phyloP scores from a whole-genome alignment of 2,888 invertebrate genomes.

The Plemyria rubiginata region DNA sequence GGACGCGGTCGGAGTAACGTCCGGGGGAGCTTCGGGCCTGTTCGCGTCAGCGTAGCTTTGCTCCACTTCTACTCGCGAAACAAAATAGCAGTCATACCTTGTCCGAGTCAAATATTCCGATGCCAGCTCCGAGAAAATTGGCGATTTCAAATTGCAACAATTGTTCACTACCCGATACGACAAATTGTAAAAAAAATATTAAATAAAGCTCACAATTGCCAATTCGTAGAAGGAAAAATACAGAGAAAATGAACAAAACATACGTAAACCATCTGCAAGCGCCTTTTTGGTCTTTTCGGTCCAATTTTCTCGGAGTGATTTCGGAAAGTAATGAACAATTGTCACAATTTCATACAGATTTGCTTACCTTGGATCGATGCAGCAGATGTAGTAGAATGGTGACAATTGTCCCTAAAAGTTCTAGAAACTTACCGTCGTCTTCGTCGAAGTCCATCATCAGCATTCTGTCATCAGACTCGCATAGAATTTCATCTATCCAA shows the following conservation, averaged over 20 bases:
- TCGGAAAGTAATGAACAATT: conserved; percentile 56
- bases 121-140: conserved; percentile 52
- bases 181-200: not conserved
- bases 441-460: conserved; percentile 81
- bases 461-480: conserved; percentile 78
- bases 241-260: too few relatives aligned
- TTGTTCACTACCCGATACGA: conserved; percentile 49
- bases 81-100: conserved; percentile 37
- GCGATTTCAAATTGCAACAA: conserved; percentile 56
- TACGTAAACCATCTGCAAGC: not conserved
- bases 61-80: conserved; percentile 67
- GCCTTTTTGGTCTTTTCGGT: not conserved
- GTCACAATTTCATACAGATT: conserved; percentile 59
- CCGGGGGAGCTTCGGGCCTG: conserved; percentile 25
- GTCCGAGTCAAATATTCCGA: not conserved
- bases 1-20: conserved; percentile 4
- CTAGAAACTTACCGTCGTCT: conserved; percentile 67
- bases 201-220: too few relatives aligned
- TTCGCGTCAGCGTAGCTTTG: conserved; percentile 48
- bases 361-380: conserved; percentile 52
- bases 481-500: conserved; percentile 77
- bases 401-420: conserved; percentile 55
- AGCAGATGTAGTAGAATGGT: conserved; percentile 42
- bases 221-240: too few relatives aligned
- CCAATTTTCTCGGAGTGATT: conserved; percentile 38